These are phyloP conservation scores for Thyatira batis DNA, from an alignment of 2,888 invertebrate species.

Conservation along the genomic window DNA sequence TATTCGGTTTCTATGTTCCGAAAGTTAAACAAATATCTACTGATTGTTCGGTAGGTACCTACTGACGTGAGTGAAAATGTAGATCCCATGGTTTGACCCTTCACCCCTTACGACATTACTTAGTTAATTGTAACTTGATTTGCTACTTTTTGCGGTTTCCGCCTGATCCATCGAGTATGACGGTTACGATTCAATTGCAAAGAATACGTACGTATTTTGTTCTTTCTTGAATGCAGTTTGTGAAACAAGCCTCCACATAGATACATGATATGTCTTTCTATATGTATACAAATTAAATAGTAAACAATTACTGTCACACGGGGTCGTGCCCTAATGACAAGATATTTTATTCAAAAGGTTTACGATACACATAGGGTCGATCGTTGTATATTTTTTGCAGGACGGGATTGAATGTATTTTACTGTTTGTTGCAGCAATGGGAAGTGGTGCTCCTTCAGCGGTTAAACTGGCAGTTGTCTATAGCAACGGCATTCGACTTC, in stretches of 20 bases:
- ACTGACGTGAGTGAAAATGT: not conserved
- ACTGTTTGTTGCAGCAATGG: slow-evolving; percentile 85
- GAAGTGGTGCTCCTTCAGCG: slow-evolving; percentile 89
- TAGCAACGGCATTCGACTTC: slow-evolving; percentile 91
- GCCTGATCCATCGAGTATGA: slow-evolving; percentile 72
- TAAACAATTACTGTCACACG: slow-evolving; percentile 45
- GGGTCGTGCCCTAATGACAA: slow-evolving; percentile 46
- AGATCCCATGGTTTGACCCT: slow-evolving; percentile 39
- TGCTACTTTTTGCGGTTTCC: slow-evolving; percentile 81
- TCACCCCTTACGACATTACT: slow-evolving; percentile 45
- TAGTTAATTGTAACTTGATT: slow-evolving; percentile 65
- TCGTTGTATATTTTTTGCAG: not conserved
- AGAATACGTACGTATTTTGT: slow-evolving; percentile 55
- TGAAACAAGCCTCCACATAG: slow-evolving; percentile 25
- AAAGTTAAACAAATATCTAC: too few relatives aligned
- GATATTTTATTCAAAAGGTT: not conserved
- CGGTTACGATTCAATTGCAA: slow-evolving; percentile 72
- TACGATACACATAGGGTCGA: not conserved
- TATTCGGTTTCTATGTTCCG: too few relatives aligned
- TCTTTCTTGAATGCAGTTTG: slow-evolving; percentile 46
- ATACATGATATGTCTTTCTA: not conserved
- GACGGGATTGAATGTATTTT: slow-evolving; percentile 11
- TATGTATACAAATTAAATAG: slow-evolving; percentile 21
- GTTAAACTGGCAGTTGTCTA: slow-evolving; percentile 90
- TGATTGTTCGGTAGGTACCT: too few relatives aligned